A percentile compares a stretch with the other conserved stretches of the same genome.
phyloP scores from a whole-genome alignment of 64 coral and sea anemone genomes.

The Stichodactyla mertensii region DNA sequence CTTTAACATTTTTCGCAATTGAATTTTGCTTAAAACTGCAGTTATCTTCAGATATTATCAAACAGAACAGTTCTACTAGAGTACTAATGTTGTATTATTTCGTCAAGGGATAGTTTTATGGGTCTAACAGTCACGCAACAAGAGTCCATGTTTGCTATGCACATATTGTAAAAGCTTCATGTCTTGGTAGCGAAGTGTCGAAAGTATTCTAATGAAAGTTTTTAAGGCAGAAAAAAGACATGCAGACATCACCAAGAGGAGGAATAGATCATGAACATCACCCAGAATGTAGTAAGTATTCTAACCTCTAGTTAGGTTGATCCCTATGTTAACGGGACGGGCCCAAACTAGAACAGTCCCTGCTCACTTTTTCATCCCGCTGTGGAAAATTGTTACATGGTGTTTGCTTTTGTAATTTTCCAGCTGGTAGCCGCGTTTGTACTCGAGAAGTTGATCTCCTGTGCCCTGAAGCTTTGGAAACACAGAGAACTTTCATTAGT shows the following conservation, averaged over 20 bases:
- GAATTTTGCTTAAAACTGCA: neutral
- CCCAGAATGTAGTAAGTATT: conserved; percentile 1
- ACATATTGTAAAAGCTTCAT: neutral
- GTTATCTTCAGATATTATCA: neutral
- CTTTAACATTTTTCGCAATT: neutral
- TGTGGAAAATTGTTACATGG: neutral
- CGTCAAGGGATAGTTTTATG: neutral
- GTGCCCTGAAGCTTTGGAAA: neutral
- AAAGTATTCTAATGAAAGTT: neutral
- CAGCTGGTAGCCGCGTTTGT: conserved; percentile 8
- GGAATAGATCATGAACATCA: neutral
- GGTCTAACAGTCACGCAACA: neutral
- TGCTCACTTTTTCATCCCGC: neutral
- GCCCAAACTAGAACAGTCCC: neutral
- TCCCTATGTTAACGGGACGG: neutral
- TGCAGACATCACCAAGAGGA: conserved; percentile 8
- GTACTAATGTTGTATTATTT: neutral
- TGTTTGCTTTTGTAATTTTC: neutral
- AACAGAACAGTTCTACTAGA: neutral
- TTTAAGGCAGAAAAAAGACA: neutral
- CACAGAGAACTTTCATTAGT: neutral
- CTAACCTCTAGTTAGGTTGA: neutral
- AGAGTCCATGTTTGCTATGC: neutral
- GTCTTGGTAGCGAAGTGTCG: conserved; percentile 2
- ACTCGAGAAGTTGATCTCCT: neutral